Conservation (phyloP, 2,113 vertebrate genomes). For the Amblyornis subalaris region DNA sequence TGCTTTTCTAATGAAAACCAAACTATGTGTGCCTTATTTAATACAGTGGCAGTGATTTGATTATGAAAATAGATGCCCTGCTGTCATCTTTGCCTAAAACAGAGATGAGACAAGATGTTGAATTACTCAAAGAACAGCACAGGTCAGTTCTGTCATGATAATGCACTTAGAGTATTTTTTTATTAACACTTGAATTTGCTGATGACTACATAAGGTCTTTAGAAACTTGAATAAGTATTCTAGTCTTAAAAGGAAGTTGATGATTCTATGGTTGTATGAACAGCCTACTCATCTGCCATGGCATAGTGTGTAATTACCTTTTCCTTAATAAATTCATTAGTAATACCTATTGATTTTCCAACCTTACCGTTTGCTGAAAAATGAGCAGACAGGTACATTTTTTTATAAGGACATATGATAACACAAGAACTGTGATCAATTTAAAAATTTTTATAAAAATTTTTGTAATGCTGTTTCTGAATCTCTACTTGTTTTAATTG, state of each 20-base stretch:
- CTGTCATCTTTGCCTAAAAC: conserved; percentile 81
- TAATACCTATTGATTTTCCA: not conserved
- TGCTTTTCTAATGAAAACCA: not conserved
- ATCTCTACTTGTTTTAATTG: not conserved
- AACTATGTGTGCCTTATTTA: not conserved
- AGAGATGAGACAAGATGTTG: conserved; percentile 75
- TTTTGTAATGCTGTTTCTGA: rapidly evolving
- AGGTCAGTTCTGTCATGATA: conserved; percentile 74
- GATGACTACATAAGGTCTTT: not conserved
- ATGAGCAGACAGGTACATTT: not conserved
- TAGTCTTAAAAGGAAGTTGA: not conserved
- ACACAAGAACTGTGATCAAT: not conserved
- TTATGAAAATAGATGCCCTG: conserved; percentile 92
- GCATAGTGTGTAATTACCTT: not conserved
- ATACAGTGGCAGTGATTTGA: conserved; percentile 82
- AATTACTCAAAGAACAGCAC: conserved; percentile 79
- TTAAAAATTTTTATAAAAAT: not conserved
- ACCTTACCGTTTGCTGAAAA: not conserved
- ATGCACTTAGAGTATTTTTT: not conserved
- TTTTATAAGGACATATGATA: not conserved
- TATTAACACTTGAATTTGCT: not conserved
- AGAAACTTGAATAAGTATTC: not conserved
- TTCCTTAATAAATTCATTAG: not conserved
- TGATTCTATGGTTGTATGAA: not conserved
- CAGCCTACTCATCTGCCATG: not conserved